Evolutionary conservation across 2,888 invertebrate genomes (phyloP), one percentile per base, ranked within the genome.

Genomic region (Eristalinus sepulchralis): DNA sequence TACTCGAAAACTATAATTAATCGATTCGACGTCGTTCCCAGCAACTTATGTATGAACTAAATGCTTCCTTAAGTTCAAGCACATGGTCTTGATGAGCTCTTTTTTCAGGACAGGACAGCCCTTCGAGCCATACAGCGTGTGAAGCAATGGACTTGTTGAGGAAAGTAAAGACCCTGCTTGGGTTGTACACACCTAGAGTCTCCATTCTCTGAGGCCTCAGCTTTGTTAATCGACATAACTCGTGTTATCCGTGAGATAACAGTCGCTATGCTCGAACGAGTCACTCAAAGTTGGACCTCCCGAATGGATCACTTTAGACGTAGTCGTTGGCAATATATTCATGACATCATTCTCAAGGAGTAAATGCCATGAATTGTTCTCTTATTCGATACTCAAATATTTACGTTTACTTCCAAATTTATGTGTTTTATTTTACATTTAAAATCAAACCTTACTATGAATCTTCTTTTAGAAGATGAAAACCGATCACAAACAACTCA

Each of bases 21-120:
- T 88, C 82, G 83, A 88, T 88, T 87, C 73, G 81, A 10, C 79
- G 80, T 55, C 83, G 83, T 81, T 88, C 57, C 64, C 83, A 88
- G 77, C 84, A 88, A 59, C 71, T 88, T 79, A 84, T 84, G 53
- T 64, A 86, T 77, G 55, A 86, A 75, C 62, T 11, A 11, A 36
- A 6, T 6, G 11, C 36, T 36, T 36, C 36, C 8, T 36, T 6
- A 9, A 36, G 6, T 36, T 39, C 71, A 81, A 78, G 36, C 6
- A 11, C 36, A 9, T 11, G 36, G 36, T 11, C 36, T 36, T 6
- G 11, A 36, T 9, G 36, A 6, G 36, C 11, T 9, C 36, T 9
- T 36, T 36, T 11, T 9, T 9, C 36, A 36, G 11, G 36, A 36
- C 36, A 11, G 36, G 36, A 11, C 36, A 36, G 36, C 8, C 11